Percentiles rank a stretch among this genome's conserved stretches.
Evolutionary conservation across 2,888 invertebrate genomes (phyloP).

Genomic region (Iselma pallidipennis): DNA sequence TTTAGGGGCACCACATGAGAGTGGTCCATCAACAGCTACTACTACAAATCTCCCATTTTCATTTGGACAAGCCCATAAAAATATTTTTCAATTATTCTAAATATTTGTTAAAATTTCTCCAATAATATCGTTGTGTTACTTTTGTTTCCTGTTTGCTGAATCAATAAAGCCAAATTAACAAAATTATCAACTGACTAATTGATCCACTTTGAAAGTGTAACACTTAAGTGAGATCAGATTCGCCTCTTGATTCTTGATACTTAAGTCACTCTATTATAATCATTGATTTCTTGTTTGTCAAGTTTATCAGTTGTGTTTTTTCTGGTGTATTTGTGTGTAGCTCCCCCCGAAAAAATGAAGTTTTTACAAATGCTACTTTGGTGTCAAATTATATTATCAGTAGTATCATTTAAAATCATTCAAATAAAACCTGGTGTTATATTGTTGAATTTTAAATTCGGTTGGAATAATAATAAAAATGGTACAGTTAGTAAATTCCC

Average conservation of each 20-base stretch:
- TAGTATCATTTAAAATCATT: not conserved
- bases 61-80: not conserved
- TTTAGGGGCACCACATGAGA: not conserved
- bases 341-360: not conserved
- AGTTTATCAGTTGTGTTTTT: not conserved
- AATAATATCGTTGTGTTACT: too few relatives aligned
- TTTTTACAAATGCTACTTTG: not conserved
- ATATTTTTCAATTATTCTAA: not conserved
- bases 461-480: constrained; percentile 5
- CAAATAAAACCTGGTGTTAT: constrained; percentile 5
- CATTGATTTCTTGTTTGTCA: not conserved
- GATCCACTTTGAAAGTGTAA: not conserved
- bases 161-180: too few relatives aligned
- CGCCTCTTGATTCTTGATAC: too few relatives aligned
- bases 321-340: not conserved
- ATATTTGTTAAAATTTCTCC: too few relatives aligned
- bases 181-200: not conserved
- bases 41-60: not conserved
- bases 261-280: too few relatives aligned
- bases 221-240: not conserved
- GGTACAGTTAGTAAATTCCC: constrained; percentile 61
- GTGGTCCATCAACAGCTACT: not conserved
- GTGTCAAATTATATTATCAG: not conserved
- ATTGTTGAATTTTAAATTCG: not conserved
- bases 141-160: too few relatives aligned